These are phyloP conservation scores for Bambusicola thoracicus DNA, from an alignment of 2,113 vertebrate genomes.

Conservation along the genomic window DNA sequence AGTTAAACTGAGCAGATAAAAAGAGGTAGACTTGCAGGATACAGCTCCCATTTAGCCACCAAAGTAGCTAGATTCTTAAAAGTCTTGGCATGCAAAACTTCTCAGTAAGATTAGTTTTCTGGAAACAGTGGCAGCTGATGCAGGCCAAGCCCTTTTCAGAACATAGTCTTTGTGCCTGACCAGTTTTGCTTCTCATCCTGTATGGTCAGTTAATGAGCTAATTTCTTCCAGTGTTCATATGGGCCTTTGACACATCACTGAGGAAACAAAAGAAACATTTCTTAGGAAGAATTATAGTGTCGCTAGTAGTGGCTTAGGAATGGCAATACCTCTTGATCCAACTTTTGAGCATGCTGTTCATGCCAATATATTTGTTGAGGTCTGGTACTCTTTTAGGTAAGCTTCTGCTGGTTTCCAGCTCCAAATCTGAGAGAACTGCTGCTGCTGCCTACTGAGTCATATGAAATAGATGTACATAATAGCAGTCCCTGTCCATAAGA, in stretches of 20 bases:
- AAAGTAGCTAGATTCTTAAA: neutral
- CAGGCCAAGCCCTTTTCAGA: neutral
- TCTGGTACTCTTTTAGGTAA: neutral
- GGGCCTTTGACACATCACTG: neutral
- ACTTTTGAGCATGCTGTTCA: neutral
- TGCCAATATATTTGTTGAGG: neutral
- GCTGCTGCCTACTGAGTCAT: neutral
- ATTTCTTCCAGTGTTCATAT: neutral
- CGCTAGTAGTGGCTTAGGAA: neutral
- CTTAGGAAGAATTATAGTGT: neutral
- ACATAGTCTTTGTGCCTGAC: neutral
- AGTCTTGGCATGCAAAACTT: neutral
- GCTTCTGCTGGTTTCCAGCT: neutral
- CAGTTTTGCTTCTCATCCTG: neutral
- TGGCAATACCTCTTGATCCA: neutral
- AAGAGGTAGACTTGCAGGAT: neutral
- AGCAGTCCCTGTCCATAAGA: neutral
- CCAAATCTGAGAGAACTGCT: neutral
- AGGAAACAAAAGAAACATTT: neutral
- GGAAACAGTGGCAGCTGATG: neutral
- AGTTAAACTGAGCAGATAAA: neutral
- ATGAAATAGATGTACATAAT: neutral
- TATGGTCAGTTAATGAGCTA: neutral
- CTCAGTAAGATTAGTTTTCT: neutral
- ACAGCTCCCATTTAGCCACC: neutral